Conservation (phyloP, 2,797 vertebrate genomes). For the Cossypha polioptera region DNA sequence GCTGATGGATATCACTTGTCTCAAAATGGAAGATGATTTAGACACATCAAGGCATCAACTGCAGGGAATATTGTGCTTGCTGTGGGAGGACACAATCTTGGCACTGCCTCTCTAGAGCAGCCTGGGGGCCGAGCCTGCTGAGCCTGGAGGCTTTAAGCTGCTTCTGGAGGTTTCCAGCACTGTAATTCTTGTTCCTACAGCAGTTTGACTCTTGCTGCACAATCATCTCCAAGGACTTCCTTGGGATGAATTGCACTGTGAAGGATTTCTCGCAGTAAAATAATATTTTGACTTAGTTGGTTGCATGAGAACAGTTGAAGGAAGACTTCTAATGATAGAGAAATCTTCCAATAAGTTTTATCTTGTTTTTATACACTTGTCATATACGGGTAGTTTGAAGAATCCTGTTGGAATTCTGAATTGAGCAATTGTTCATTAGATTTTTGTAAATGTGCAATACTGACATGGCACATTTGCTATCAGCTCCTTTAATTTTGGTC, state of each 20-base stretch:
- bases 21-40: neutral
- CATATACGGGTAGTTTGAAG: neutral
- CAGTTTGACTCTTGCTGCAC: neutral
- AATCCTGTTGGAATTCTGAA: neutral
- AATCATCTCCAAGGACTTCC: neutral
- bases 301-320: neutral
- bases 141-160: neutral
- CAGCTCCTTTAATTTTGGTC: neutral
- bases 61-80: neutral
- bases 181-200: neutral
- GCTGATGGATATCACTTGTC: neutral
- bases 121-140: neutral
- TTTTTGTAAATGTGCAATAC: neutral
- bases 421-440: neutral
- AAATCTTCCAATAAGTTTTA: neutral
- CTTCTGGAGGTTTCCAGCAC: neutral
- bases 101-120: neutral
- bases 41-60: neutral
- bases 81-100: neutral
- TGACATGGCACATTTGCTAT: accelerated
- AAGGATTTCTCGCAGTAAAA: neutral
- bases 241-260: neutral
- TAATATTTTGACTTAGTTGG: neutral
- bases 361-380: neutral
- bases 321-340: neutral